Conservation (phyloP, 92 coral and sea anemone genomes). For the Phenganax stokvisi region DNA sequence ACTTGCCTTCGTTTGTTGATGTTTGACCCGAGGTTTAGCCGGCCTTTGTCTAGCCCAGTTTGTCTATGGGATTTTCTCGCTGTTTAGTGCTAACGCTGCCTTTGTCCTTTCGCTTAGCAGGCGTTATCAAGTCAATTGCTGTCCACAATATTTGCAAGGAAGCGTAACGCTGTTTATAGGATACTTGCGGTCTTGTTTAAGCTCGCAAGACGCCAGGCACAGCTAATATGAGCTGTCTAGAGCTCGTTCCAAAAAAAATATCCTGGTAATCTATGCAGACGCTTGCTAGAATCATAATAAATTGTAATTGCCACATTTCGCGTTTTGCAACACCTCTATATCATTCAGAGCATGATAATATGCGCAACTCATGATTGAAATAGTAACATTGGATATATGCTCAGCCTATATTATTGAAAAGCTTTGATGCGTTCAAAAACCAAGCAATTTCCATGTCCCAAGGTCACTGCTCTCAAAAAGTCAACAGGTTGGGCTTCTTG, state of each 20-base stretch:
- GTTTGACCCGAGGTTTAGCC: conserved; percentile 2
- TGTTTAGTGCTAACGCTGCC: background rate
- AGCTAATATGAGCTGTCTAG: background rate
- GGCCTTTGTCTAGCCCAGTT: conserved; percentile 4
- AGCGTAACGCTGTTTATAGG: background rate
- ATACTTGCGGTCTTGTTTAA: background rate
- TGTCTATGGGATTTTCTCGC: background rate
- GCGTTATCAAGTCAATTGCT: background rate
- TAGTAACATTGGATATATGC: conserved; percentile 5
- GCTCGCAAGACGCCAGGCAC: background rate
- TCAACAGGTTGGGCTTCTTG: background rate
- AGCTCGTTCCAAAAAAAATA: too few species aligned
- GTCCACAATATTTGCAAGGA: background rate
- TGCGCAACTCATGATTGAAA: conserved; percentile 20
- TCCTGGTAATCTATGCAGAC: background rate
- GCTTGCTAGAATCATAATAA: background rate
- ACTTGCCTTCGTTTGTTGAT: background rate
- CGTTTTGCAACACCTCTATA: background rate
- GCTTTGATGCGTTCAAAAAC: conserved; percentile 5
- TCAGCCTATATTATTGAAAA: background rate
- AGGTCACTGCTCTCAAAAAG: background rate
- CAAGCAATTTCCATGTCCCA: conserved; percentile 1
- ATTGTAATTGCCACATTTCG: background rate
- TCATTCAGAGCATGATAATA: background rate
- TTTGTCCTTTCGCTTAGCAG: background rate